Evolutionary conservation across 2,888 invertebrate species (phyloP), one percentile per base, ranked within the genome.

Genomic region (Leucophenga maculata): DNA sequence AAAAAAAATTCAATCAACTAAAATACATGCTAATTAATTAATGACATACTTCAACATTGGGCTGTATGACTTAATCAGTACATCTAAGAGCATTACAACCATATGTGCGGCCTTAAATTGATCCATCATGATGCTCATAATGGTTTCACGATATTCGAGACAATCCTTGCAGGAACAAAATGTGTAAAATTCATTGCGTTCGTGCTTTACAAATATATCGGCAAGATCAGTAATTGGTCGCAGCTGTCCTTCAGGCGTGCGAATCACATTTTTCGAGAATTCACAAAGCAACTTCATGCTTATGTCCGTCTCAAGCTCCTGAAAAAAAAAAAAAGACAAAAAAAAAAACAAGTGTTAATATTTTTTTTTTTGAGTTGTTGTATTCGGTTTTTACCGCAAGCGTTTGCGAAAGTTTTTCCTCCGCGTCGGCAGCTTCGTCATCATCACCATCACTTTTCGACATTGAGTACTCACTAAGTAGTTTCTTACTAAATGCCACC

Each of bases 121-220:
- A 75, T 88, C 88, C 76, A 86, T 86, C 84, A 88, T 86, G 60
- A 88, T 79, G 67, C 85, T 84, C 71, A 88, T 81, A 64, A 88
- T 86, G 66, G 86, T 82, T 79, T 88, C 87, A 50, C 88, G 86
- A 78, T 88, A 88, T 76, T 86, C 84, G 75, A 88, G 78, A 77
- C 88, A 88, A 74, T 85, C 81, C 74, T 84, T 83, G 74, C 88
- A 88, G 73, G 85, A 83, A 76, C 88, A 88, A 79, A 86, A 86
- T 72, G 87, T 85, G 65, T 85, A 87, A 74, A 88, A 88, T 72
- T 88, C 87, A 60, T 86, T 83, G 69, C 80, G 81, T 46, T 77
- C 79, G 72, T 88, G 87, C 59, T 86, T 87, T 8, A 87, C 85
- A 75, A 80, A 80, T 70, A 86, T 85, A 73, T 86, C 79, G 72